Base-by-base conservation (phyloP, 2,113 vertebrate species). In the Parotia lawesii region DNA sequence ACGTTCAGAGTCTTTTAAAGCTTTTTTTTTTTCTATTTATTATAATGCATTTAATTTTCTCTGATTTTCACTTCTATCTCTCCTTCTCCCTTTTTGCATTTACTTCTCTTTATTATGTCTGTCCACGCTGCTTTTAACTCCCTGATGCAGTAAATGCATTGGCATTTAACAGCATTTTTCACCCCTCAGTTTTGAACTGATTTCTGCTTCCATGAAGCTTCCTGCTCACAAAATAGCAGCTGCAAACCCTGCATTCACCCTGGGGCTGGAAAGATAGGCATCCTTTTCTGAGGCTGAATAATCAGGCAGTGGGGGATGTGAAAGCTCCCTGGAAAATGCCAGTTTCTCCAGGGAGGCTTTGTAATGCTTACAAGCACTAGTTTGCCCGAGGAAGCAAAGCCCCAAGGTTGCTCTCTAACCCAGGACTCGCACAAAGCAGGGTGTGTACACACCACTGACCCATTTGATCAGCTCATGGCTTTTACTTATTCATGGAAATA, bases 331-430 rank as follows among this genome's bases (percentile, higher is more conserved):
- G n/a, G 42, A 94, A 85, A 89, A 83, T 6, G 12, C 21, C 79
- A 88, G 44, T 65, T 95, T 95, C 91, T 88, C 69, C 76, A 94
- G 38, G 44, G 73, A 94, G 37, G 65, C 70, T 93, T 89, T 95
- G 75, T 95, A 80, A 78, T 93, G 60, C 88, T 93, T 64, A 90
- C 62, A 67, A 91, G 62, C 64, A 40, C 19, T 23, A 50, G 37
- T 78, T 73, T 89, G 85, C 80, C 72, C 3, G 20, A 90, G 57
- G 94, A 90, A 69, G 67, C 14, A 85, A 82, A 87, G 50, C 19
- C 45, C 69, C 62, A 50, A 31, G 33, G 54, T 87, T 5, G 0
- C 15, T 84, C 47, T 58, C 71, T 66, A 88, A 38, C 12, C 28
- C 47, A 82, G 31, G 51, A 60, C 47, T 29, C 4, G 1, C 25